Evolutionary conservation across 1,140 invertebrate species (phyloP), one percentile per base, ranked within the genome.

Genomic region (Chlorops oryzae): DNA sequence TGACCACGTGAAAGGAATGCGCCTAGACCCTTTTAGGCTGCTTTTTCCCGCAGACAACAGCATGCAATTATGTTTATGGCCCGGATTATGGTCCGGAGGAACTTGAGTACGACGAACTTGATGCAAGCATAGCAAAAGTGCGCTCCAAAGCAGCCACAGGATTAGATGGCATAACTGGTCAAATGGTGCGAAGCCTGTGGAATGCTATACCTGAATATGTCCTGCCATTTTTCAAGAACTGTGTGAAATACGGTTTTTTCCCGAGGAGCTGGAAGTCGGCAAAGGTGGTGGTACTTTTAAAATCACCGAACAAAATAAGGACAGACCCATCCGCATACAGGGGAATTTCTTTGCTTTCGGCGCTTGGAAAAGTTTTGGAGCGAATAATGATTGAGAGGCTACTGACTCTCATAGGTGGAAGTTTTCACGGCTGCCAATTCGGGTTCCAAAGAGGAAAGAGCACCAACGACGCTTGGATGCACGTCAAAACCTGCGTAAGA

Each of bases 321-420:
- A 35, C 21, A 1, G 15, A 57, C 24, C 27, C 54, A 2, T 45
- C 48, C 12, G 65, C 63, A 0, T 70, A 63, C 27, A 40, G 66
- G 6, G 62, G 62, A 0, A 66, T 66, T 5, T 57, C 59, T 9
- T 44, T 67, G 2, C 49, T 67, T 0, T 49, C 57, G 13, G 55
- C 58, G 1, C 20, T 63, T 41, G 52, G 59, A 0, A 70, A 70
- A 52, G 24, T 62, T 3, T 39, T 63, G 43, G 59, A 67, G 37
- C 50, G 48, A n/a, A 47, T 65, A 15, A 45, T 65, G n/a, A 23
- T 51, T 0, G 2, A 17, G 3, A 43, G 59, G 32, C 18, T 65
- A 2, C 20, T 38, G n/a, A 2, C 17, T 10, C 35, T 13, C 1
- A 2, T 9, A 5, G 27, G 2, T 17, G 20, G 13, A 10, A 15